These are phyloP conservation scores for Lissonota sp. DNA, from an alignment of 2,888 invertebrate species.

Conservation along the genomic window DNA sequence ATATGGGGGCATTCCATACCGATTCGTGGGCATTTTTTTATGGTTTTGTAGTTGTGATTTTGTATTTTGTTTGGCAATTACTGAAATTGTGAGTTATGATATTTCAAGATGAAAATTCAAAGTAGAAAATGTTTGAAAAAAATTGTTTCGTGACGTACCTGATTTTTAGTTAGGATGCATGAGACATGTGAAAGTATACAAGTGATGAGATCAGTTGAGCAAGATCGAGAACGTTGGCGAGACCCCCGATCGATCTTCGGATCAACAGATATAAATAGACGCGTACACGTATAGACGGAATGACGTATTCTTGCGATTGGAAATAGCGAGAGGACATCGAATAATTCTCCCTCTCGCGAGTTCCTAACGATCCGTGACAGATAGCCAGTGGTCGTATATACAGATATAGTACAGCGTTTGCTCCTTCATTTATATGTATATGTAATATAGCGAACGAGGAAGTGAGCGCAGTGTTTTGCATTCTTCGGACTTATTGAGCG, in stretches of 20 bases:
- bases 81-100: too few species aligned
- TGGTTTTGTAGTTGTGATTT: too few species aligned
- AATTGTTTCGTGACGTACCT: too few species aligned
- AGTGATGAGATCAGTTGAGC: constrained; percentile 21
- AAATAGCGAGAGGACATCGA: constrained; percentile 55
- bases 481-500: constrained; percentile 65
- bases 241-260: constrained; percentile 52
- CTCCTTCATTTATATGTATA: constrained; percentile 3
- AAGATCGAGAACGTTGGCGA: constrained; percentile 44
- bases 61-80: too few species aligned
- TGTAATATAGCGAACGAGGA: constrained; percentile 54
- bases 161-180: not conserved
- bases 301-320: constrained; percentile 54
- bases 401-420: not conserved
- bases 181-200: not conserved
- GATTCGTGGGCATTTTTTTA: too few species aligned
- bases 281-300: constrained; percentile 38
- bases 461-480: constrained; percentile 63
- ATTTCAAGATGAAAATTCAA: too few species aligned
- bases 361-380: constrained; percentile 75
- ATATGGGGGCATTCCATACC: too few species aligned
- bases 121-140: too few species aligned
- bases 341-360: constrained; percentile 60
- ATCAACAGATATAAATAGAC: constrained; percentile 36
- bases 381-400: constrained; percentile 59